Conservation (phyloP, 2,113 vertebrate genomes). For the Lucifuga dentata region DNA sequence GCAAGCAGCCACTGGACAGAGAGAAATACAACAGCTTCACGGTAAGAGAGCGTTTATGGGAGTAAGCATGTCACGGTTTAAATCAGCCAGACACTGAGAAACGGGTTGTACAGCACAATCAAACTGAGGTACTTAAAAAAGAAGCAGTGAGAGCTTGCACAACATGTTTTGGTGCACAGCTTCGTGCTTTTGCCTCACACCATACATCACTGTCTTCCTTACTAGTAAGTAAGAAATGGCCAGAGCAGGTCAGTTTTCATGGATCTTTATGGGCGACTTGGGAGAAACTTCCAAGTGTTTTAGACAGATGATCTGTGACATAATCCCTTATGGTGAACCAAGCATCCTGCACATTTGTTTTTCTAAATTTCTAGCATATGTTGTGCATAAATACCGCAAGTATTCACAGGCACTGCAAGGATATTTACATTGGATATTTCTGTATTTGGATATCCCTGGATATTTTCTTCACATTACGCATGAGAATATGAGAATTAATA, state of each 20-base stretch:
- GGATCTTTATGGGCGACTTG: slow-evolving; percentile 61
- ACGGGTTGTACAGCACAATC: slow-evolving; percentile 15
- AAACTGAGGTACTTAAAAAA: slow-evolving; percentile 12
- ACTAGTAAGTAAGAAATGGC: slow-evolving; percentile 36
- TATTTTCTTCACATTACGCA: neutral
- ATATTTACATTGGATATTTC: no score
- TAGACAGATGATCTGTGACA: slow-evolving; percentile 57
- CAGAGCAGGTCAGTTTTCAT: slow-evolving; percentile 64
- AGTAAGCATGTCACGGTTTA: neutral
- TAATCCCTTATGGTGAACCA: slow-evolving; percentile 35
- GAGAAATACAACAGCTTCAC: slow-evolving; percentile 90
- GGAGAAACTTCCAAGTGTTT: slow-evolving; percentile 55
- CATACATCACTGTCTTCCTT: slow-evolving; percentile 52
- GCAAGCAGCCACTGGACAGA: slow-evolving; percentile 91
- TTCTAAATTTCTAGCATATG: slow-evolving; percentile 25
- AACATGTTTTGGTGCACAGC: slow-evolving; percentile 6
- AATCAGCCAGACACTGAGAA: slow-evolving; percentile 6
- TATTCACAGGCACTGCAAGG: neutral
- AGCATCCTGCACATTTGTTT: slow-evolving; percentile 61
- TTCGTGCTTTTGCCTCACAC: slow-evolving; percentile 50
- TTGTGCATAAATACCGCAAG: slow-evolving; percentile 2
- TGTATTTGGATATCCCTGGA: no score
- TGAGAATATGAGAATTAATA: neutral
- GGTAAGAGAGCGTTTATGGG: slow-evolving; percentile 74
- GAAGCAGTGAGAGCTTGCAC: neutral